Conservation (phyloP, 2,888 invertebrate genomes). For the Latrodectus hesperus region DNA sequence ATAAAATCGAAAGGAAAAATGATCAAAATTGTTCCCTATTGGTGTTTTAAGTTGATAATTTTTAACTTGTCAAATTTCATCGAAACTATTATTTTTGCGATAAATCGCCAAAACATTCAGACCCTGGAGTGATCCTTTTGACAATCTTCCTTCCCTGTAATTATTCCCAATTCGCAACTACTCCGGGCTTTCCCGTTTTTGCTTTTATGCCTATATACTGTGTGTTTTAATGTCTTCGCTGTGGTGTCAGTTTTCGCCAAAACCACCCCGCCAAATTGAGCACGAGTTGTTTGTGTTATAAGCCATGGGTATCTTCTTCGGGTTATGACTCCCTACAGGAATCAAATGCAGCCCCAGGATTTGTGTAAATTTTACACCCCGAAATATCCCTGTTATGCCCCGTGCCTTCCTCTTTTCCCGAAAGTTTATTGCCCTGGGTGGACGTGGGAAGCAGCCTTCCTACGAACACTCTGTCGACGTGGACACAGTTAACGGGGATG, state of each 20-base stretch:
- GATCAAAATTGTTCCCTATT: too few species aligned
- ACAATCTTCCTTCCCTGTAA: slow-evolving; percentile 41
- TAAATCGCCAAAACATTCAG: slow-evolving; percentile 26
- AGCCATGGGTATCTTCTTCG: slow-evolving; percentile 5
- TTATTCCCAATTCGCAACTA: slow-evolving; percentile 61
- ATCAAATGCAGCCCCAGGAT: slow-evolving; percentile 48
- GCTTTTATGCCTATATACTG: slow-evolving; percentile 33
- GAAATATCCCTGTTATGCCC: slow-evolving; percentile 13
- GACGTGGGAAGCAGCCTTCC: neutral
- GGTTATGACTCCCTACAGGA: slow-evolving; percentile 40
- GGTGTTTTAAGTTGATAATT: too few species aligned
- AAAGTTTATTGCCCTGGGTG: slow-evolving; percentile 24
- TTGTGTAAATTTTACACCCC: slow-evolving; percentile 44
- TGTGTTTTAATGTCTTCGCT: slow-evolving; percentile 38
- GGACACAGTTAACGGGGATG: neutral
- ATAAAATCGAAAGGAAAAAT: too few species aligned
- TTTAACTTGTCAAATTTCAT: too few species aligned
- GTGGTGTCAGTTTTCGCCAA: neutral
- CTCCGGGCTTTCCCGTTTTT: slow-evolving; percentile 46
- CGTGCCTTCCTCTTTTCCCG: neutral
- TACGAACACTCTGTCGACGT: neutral
- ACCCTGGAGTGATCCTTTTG: slow-evolving; percentile 11
- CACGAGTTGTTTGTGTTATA: slow-evolving; percentile 47
- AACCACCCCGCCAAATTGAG: slow-evolving; percentile 3
- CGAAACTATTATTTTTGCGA: neutral